Conservation (phyloP, 2,113 vertebrate species). For the Perca flavescens region DNA sequence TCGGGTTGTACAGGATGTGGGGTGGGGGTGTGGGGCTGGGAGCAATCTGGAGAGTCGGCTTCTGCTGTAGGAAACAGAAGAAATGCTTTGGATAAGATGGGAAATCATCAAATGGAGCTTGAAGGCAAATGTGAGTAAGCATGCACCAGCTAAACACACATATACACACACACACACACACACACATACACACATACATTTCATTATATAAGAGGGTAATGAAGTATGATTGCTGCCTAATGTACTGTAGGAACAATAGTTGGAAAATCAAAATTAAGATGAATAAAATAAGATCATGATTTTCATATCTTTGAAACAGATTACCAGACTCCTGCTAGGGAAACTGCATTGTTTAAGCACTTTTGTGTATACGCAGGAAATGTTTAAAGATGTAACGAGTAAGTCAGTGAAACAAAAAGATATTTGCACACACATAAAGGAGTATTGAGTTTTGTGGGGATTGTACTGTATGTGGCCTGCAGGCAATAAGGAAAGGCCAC, state of each 20-base stretch:
- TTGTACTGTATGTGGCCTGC: not conserved
- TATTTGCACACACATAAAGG: not conserved
- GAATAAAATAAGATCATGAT: constrained; percentile 7
- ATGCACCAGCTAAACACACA: not conserved
- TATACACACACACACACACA: not conserved
- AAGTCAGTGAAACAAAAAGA: not conserved
- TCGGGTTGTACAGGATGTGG: constrained; percentile 92
- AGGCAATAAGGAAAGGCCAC: not conserved
- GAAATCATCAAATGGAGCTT: not conserved
- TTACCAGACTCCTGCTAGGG: not conserved
- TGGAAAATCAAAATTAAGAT: constrained; percentile 10
- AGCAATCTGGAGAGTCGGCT: constrained; percentile 83
- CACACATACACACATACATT: not conserved
- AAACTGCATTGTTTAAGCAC: not conserved
- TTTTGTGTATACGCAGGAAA: not conserved
- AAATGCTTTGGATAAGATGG: not conserved
- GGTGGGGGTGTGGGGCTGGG: constrained; percentile 84
- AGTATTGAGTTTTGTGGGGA: not conserved
- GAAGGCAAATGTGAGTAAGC: not conserved
- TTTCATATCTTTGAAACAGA: not conserved
- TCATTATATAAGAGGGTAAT: not conserved
- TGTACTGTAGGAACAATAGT: not conserved
- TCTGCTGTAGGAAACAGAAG: constrained; percentile 75
- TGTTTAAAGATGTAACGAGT: not conserved
- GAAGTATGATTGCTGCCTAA: constrained; percentile 3